Conservation (phyloP, 1,140 invertebrate genomes). For the fruit fly (Drosophila melanogaster) region Release_6_plus_ISO1_MT NT_033777.3:5958501-5959000, state of each 20-base stretch:
- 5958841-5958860: background rate
- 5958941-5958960: constrained; percentile 42
- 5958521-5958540: background rate
- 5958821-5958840: constrained; percentile 22
- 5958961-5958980: constrained; percentile 69
- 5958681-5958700: constrained; percentile 66
- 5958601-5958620: constrained; percentile 38
- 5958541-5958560: background rate
- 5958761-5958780: constrained; percentile 64
- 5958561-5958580: background rate
- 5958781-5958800: constrained; percentile 45
- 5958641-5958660: constrained; percentile 24
- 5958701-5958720: constrained; percentile 72
- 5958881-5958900: background rate
- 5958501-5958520: background rate
- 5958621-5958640: constrained; percentile 63
- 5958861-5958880: background rate
- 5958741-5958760: constrained; percentile 42
- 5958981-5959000: constrained; percentile 46
- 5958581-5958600: constrained; percentile 3
- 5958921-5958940: constrained; percentile 39
- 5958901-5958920: constrained; percentile 58
- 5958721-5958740: constrained; percentile 59
- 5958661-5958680: constrained; percentile 57
- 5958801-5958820: constrained; percentile 56